Evolutionary conservation across 2,797 vertebrate species (phyloP).

Genomic region (Capromys pilorides): DNA sequence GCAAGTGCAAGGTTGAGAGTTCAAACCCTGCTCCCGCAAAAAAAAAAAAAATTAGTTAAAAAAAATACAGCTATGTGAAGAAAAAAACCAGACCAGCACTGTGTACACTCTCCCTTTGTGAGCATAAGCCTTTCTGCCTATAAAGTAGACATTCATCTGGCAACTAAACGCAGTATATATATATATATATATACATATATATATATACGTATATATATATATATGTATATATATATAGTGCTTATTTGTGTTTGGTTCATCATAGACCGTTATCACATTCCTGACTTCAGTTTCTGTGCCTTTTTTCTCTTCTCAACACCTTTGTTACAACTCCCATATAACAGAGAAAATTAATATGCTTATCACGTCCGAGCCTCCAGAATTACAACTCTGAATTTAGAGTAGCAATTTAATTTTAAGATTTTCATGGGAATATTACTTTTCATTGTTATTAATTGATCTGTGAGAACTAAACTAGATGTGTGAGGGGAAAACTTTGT

Average conservation of each 20-base stretch:
- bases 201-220: no score
- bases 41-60: no score
- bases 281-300: neutral
- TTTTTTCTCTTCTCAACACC: neutral
- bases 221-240: neutral
- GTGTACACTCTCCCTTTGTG: neutral
- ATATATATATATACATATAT: no score
- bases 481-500: neutral
- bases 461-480: neutral
- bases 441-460: conserved; percentile 30
- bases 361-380: neutral
- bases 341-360: neutral
- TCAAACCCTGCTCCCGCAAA: no score
- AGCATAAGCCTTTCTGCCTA: neutral
- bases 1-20: no score
- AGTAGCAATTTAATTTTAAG: conserved; percentile 32
- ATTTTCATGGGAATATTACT: neutral
- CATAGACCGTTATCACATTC: neutral
- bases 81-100: no score
- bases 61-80: no score
- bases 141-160: neutral
- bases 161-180: neutral
- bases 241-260: neutral
- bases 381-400: neutral
- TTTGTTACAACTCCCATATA: neutral